A percentile compares a stretch with the other conserved stretches of the same genome.
Conservation (phyloP, 1,140 invertebrate genomes). For the Pseudomyrmex sp. region DNA sequence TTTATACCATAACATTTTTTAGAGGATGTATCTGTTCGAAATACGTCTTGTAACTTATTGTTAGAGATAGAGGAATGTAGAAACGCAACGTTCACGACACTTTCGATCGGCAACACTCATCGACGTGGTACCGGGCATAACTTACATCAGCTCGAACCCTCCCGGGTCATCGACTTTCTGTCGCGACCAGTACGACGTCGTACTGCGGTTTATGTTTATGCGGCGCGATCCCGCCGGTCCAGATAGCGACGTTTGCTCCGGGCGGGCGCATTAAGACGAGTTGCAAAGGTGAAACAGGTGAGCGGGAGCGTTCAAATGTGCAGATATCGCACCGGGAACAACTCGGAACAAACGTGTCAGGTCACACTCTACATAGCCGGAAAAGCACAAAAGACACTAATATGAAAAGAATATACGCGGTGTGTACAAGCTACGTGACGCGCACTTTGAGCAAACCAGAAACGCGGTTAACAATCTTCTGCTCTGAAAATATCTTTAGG, state of each 20-base stretch:
- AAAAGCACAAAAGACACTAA: conserved; percentile 62
- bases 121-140: neutral
- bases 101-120: conserved; percentile 20
- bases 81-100: neutral
- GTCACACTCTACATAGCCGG: conserved; percentile 55
- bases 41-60: neutral
- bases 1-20: conserved; percentile 37
- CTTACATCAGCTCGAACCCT: conserved; percentile 17
- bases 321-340: conserved; percentile 17
- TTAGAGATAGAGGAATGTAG: neutral
- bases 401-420: conserved; percentile 21
- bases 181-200: conserved; percentile 20
- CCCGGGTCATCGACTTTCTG: conserved; percentile 47
- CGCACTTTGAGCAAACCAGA: conserved; percentile 6
- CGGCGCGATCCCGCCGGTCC: conserved; percentile 51
- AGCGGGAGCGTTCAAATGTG: conserved; percentile 10
- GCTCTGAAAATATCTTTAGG: neutral
- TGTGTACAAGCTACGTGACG: neutral
- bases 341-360: conserved; percentile 71
- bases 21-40: neutral
- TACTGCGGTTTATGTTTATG: conserved; percentile 72
- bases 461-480: neutral
- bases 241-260: conserved; percentile 57
- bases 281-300: conserved; percentile 61
- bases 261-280: conserved; percentile 57